Evolutionary conservation across 2,113 vertebrate genomes (phyloP).

Genomic region (Triplophysa dalaica): DNA sequence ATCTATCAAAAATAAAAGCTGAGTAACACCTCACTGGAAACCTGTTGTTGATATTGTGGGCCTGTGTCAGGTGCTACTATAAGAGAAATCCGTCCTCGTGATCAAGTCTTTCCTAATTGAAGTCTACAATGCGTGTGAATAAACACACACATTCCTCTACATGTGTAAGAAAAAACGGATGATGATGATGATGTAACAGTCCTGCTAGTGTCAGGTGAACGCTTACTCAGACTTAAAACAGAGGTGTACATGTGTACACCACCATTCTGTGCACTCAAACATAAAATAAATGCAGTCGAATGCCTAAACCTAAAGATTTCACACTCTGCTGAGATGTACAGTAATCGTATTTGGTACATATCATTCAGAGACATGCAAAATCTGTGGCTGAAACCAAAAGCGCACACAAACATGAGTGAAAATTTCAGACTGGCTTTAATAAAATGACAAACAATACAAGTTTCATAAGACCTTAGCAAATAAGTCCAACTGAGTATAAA

Average conservation of each 20-base stretch:
- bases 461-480: neutral
- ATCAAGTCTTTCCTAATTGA: neutral
- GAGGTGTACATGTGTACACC: neutral
- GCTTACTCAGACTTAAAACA: conserved; percentile 1
- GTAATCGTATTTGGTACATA: neutral
- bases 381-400: conserved; percentile 11
- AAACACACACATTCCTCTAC: neutral
- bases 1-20: neutral
- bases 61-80: neutral
- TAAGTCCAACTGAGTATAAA: too few relatives aligned
- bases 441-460: neutral
- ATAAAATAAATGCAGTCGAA: conserved; percentile 9
- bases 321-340: neutral
- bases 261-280: conserved; percentile 1
- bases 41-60: conserved; percentile 17
- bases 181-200: neutral
- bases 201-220: conserved; percentile 2
- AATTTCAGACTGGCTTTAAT: neutral
- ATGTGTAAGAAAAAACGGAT: neutral
- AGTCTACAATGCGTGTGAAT: neutral
- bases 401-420: neutral
- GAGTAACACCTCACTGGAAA: conserved; percentile 37
- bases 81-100: neutral
- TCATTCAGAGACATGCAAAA: conserved; percentile 26
- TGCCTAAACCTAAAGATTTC: neutral